phyloP scores from a whole-genome alignment of 2,113 vertebrate species.

The Cynopterus brachyotis region DNA sequence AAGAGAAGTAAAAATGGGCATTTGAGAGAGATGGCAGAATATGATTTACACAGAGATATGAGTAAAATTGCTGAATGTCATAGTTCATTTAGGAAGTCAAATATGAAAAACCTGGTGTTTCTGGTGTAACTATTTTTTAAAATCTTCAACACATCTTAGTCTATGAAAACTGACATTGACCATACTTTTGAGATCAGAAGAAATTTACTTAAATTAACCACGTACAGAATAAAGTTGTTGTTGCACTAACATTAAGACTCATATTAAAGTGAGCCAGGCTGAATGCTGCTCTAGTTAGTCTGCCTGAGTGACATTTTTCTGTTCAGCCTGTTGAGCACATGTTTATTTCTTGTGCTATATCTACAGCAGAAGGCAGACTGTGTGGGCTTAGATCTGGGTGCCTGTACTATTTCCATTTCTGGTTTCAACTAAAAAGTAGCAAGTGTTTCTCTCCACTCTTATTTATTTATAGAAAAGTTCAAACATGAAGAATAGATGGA shows the following conservation, averaged over 20 bases:
- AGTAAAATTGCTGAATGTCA: background rate
- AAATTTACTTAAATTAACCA: background rate
- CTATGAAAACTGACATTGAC: background rate
- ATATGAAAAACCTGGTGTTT: background rate
- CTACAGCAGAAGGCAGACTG: background rate
- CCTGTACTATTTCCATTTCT: background rate
- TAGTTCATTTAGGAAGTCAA: slow-evolving; percentile 18
- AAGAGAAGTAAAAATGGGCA: background rate
- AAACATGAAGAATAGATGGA: background rate
- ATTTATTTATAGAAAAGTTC: background rate
- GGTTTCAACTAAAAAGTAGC: background rate
- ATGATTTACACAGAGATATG: background rate
- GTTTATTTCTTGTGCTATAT: background rate
- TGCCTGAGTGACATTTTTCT: background rate
- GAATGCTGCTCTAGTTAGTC: background rate
- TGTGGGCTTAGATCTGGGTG: background rate
- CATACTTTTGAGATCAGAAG: background rate
- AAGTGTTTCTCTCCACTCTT: background rate
- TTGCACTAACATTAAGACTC: background rate
- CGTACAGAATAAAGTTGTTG: background rate
- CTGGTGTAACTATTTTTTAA: background rate
- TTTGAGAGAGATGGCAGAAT: background rate
- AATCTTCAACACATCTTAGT: background rate
- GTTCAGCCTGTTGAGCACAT: background rate
- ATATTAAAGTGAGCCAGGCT: background rate